Conservation (phyloP, 2,113 vertebrate species). For the Vulpes ferrilata region DNA sequence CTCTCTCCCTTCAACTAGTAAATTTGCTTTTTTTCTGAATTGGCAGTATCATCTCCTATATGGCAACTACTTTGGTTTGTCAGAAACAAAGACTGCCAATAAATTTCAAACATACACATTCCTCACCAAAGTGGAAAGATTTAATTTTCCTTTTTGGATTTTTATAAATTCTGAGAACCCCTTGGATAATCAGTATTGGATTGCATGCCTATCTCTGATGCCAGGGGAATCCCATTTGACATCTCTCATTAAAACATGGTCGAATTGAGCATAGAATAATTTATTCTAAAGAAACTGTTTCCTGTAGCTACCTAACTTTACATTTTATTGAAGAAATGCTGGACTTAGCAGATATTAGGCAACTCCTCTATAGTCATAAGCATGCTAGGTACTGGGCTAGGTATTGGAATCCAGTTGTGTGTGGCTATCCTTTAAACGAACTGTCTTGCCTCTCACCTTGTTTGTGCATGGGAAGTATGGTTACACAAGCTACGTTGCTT, state of each 20-base stretch:
- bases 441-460: background rate
- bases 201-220: background rate
- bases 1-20: background rate
- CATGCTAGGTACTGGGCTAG: background rate
- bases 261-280: background rate
- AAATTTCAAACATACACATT: background rate
- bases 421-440: background rate
- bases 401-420: background rate
- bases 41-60: background rate
- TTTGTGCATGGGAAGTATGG: background rate
- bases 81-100: background rate
- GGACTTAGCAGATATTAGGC: background rate
- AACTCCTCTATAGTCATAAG: background rate
- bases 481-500: background rate
- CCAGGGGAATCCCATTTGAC: background rate
- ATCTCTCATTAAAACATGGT: background rate
- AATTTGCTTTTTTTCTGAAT: background rate
- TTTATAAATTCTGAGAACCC: background rate
- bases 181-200: background rate
- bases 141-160: background rate
- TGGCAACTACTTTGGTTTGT: background rate
- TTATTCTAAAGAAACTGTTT: background rate
- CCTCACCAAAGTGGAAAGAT: background rate
- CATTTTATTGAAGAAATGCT: background rate
- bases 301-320: background rate